phyloP scores from a whole-genome alignment of 1,140 invertebrate species.

The Asobara japonica region DNA sequence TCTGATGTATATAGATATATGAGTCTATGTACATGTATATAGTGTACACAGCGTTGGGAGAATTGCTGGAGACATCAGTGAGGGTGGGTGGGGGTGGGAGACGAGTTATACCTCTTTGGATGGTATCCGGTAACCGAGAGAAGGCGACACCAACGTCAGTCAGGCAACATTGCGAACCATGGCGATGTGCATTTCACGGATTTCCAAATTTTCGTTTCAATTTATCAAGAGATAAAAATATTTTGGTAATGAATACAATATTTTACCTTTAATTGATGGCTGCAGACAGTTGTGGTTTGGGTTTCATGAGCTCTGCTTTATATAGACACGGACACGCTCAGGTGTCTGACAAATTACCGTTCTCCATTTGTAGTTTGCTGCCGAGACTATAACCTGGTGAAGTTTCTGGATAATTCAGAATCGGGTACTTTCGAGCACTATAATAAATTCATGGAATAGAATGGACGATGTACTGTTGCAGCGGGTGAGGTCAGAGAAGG shows the following conservation, averaged over 20 bases:
- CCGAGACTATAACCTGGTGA: not conserved
- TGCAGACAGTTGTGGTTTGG: not conserved
- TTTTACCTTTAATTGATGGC: not conserved
- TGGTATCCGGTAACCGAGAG: not conserved
- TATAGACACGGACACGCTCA: not conserved
- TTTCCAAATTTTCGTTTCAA: not conserved
- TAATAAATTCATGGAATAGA: not conserved
- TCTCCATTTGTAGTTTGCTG: not conserved
- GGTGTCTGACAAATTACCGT: not conserved
- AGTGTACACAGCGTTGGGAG: conserved; percentile 32
- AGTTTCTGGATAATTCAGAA: not conserved
- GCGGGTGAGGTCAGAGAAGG: not conserved
- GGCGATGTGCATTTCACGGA: not conserved
- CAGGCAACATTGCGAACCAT: conserved; percentile 6
- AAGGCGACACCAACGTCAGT: conserved; percentile 15
- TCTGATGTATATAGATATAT: conserved; percentile 24
- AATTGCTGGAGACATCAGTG: conserved; percentile 11
- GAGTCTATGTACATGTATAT: conserved; percentile 22
- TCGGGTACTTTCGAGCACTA: not conserved
- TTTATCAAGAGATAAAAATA: not conserved
- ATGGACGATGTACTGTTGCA: not conserved
- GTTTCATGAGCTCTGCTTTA: not conserved
- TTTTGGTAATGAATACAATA: not conserved
- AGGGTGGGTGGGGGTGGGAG: not conserved
- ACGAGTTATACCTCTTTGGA: not conserved